A percentile compares a stretch with the other conserved stretches of the same genome.
phyloP scores from a whole-genome alignment of 1,140 invertebrate genomes.

The Venturia canescens region DNA sequence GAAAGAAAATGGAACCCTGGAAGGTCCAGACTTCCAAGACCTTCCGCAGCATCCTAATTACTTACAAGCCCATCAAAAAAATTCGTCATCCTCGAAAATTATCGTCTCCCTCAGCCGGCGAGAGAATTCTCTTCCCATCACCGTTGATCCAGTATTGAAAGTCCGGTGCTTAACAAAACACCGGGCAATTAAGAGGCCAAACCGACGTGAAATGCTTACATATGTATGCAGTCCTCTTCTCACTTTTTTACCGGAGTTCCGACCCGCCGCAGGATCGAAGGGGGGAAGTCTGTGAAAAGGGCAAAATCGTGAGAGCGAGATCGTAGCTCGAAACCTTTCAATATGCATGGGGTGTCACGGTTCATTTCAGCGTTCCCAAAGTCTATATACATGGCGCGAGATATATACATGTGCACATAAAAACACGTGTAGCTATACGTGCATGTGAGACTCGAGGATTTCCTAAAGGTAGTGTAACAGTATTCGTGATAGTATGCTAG shows the following conservation, averaged over 20 bases:
- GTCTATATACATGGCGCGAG: not conserved
- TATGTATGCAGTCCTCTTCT: not conserved
- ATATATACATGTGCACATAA: not conserved
- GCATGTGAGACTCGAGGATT: not conserved
- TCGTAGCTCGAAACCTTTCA: slow-evolving; percentile 26
- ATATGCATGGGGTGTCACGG: slow-evolving; percentile 40
- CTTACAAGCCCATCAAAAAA: too few relatives aligned
- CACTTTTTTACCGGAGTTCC: not conserved
- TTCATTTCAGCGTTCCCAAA: slow-evolving; percentile 26
- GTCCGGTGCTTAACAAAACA: not conserved
- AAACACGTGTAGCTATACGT: not conserved
- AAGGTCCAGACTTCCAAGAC: too few relatives aligned
- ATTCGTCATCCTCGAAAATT: too few relatives aligned
- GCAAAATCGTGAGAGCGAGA: not conserved
- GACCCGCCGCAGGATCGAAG: not conserved
- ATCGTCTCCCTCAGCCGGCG: too few relatives aligned
- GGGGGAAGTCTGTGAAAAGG: not conserved
- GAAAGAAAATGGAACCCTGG: too few relatives aligned
- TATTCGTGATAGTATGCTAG: not conserved
- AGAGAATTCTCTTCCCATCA: too few relatives aligned
- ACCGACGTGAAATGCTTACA: not conserved
- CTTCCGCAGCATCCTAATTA: too few relatives aligned
- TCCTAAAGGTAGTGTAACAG: not conserved
- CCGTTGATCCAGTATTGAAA: too few relatives aligned
- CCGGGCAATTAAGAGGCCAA: not conserved